These are phyloP conservation scores for Pogonognathellus flavescens DNA, from an alignment of 1,140 invertebrate genomes.

Conservation along the genomic window DNA sequence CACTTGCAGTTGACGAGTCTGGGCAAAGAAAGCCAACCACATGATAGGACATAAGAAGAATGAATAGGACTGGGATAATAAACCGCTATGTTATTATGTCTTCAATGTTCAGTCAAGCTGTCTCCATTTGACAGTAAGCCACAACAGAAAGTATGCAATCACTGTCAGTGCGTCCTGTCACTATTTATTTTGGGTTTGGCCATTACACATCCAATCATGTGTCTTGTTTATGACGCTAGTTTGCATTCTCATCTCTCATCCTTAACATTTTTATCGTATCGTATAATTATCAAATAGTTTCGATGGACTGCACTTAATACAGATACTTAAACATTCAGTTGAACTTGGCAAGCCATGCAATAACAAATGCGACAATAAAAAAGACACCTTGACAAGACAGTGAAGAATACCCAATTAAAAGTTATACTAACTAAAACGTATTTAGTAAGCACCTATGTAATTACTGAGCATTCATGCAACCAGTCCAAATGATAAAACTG, in stretches of 20 bases:
- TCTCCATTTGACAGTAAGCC: slow-evolving; percentile 37
- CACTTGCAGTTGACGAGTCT: no score
- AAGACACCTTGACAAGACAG: slow-evolving; percentile 3
- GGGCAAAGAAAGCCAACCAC: slow-evolving; percentile 35
- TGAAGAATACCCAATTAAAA: not conserved
- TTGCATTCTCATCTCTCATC: not conserved
- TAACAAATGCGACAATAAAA: not conserved
- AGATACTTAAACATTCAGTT: slow-evolving; percentile 8
- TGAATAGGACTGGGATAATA: not conserved
- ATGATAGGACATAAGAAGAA: not conserved
- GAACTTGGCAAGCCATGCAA: slow-evolving; percentile 1
- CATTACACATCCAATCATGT: slow-evolving; percentile 28
- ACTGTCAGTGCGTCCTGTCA: slow-evolving; percentile 17
- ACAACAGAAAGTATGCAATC: slow-evolving; percentile 32
- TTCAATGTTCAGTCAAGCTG: slow-evolving; percentile 39
- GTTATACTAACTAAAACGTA: not conserved
- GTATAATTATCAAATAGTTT: not conserved
- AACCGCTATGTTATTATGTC: slow-evolving; percentile 44
- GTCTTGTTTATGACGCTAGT: not conserved
- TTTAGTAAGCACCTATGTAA: not conserved
- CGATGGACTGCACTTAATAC: not conserved
- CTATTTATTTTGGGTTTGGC: slow-evolving; percentile 43
- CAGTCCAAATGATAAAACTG: no score
- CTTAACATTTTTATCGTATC: not conserved
- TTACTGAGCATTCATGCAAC: no score